A percentile compares a stretch with the other conserved stretches of the same genome.
These are phyloP conservation scores for Goniozus legneri DNA, from an alignment of 1,140 invertebrate species.

Conservation along the genomic window DNA sequence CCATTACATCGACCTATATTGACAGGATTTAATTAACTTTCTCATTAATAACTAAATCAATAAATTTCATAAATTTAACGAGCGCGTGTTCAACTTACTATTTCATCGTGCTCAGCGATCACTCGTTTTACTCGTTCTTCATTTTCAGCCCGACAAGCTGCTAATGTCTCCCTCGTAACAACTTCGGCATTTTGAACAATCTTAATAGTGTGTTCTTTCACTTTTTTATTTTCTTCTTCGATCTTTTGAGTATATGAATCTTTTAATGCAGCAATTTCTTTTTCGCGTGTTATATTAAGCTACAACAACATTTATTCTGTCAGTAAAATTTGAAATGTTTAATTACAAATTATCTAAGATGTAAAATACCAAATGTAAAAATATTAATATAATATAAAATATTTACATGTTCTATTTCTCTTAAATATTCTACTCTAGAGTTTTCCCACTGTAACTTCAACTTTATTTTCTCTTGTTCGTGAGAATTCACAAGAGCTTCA, in stretches of 20 bases:
- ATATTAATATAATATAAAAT: slow-evolving; percentile 2
- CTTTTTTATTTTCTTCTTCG: slow-evolving; percentile 33
- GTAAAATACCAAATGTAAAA: background rate
- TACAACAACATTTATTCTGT: background rate
- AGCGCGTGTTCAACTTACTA: slow-evolving; percentile 27
- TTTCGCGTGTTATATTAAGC: slow-evolving; percentile 13
- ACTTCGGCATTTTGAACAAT: slow-evolving; percentile 41
- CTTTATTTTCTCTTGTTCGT: slow-evolving; percentile 27
- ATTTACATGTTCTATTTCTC: slow-evolving; percentile 35
- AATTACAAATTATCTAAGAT: background rate
- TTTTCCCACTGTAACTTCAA: slow-evolving; percentile 30
- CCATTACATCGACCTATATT: slow-evolving; percentile 31
- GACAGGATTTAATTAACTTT: background rate
- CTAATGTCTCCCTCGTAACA: slow-evolving; percentile 39
- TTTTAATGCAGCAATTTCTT: slow-evolving; percentile 35
- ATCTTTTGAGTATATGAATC: slow-evolving; percentile 28
- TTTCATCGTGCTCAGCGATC: slow-evolving; percentile 38
- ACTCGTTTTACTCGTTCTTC: slow-evolving; percentile 39
- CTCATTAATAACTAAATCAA: background rate
- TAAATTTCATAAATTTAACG: too few species aligned
- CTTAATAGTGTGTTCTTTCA: slow-evolving; percentile 37
- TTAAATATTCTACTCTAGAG: slow-evolving; percentile 23
- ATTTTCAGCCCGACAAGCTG: slow-evolving; percentile 39
- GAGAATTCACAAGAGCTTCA: slow-evolving; percentile 22
- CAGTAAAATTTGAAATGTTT: background rate